Conservation (phyloP, 2,113 vertebrate species). For the Ptyas mucosa region DNA sequence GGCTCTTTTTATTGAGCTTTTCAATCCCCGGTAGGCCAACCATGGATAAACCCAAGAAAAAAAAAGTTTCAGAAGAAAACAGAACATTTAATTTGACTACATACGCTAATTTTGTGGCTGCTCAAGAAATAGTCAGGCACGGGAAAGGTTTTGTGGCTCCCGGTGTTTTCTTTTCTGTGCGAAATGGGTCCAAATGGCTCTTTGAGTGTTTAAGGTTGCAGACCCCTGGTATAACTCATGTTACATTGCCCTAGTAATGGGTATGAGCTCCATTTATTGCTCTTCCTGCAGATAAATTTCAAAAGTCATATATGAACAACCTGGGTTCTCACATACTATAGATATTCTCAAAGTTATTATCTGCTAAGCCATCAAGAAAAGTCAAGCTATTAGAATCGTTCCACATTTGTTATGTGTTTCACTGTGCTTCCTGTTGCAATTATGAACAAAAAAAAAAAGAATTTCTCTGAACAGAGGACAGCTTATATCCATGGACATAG, state of each 20-base stretch:
- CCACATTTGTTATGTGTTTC: not conserved
- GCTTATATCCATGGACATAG: not conserved
- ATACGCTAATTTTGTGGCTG: no score
- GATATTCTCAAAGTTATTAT: not conserved
- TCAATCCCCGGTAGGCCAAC: no score
- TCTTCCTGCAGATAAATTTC: not conserved
- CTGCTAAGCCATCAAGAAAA: not conserved
- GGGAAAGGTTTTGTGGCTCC: no score
- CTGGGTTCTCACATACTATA: not conserved
- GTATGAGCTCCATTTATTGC: not conserved
- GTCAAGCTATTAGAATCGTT: not conserved
- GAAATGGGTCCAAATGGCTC: no score
- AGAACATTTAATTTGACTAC: no score
- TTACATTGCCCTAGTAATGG: not conserved
- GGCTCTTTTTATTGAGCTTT: no score
- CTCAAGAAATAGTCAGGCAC: no score
- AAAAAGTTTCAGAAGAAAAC: no score
- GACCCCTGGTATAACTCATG: no score
- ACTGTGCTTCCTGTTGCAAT: conserved; percentile 4
- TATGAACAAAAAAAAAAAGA: not conserved
- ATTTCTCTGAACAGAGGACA: not conserved
- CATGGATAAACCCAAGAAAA: no score
- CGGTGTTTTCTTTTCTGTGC: no score
- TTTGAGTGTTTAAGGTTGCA: no score
- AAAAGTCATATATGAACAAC: not conserved